Evolutionary conservation across 1,140 invertebrate genomes (phyloP).

Genomic region (Polyergus mexicanus): DNA sequence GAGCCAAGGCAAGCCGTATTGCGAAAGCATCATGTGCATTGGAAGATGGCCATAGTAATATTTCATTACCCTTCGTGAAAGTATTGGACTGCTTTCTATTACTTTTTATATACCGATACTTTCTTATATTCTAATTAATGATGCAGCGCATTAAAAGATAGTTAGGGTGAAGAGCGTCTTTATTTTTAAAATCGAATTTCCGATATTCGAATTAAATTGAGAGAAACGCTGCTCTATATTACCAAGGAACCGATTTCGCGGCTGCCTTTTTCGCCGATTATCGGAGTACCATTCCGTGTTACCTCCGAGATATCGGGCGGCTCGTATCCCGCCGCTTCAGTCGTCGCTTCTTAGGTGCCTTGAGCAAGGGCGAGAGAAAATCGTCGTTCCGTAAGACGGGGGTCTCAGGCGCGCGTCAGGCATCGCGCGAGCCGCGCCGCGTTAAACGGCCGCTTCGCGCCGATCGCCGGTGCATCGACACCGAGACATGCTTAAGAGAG

Average conservation of each 20-base stretch:
- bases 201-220: constrained; percentile 1
- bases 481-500: constrained; percentile 1
- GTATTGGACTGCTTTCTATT: neutral
- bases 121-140: neutral
- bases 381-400: constrained; percentile 11
- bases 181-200: neutral
- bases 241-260: constrained; percentile 27
- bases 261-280: neutral
- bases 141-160: neutral
- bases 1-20: neutral
- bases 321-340: constrained; percentile 12
- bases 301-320: too few species aligned
- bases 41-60: neutral
- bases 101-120: neutral
- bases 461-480: constrained; percentile 53
- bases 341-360: neutral
- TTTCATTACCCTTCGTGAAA: neutral
- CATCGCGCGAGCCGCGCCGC: constrained; percentile 37
- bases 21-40: neutral
- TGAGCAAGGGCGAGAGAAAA: constrained; percentile 29
- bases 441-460: constrained; percentile 27
- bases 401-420: constrained; percentile 5
- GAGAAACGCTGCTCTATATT: constrained; percentile 16
- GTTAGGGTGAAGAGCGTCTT: neutral
- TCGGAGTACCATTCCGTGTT: constrained; percentile 44